Conservation (phyloP, 2,888 invertebrate species). For the Craniophora ligustri region DNA sequence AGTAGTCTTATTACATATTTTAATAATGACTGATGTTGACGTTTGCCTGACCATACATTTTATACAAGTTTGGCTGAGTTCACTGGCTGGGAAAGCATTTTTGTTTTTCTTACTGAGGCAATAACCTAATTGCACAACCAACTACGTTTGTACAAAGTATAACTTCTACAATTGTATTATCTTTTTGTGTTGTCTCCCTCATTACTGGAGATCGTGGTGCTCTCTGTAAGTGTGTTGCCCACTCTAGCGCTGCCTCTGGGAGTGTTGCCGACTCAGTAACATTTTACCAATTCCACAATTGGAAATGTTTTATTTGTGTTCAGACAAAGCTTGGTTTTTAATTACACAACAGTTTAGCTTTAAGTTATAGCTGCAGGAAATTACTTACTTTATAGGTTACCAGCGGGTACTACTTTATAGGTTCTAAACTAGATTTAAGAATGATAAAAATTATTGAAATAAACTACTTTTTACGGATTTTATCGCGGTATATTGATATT, state of each 20-base stretch:
- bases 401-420: too few relatives aligned
- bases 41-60: too few relatives aligned
- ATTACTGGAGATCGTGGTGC: constrained; percentile 4
- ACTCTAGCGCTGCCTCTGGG: not conserved
- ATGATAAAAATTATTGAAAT: too few relatives aligned
- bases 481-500: too few relatives aligned
- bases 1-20: too few relatives aligned
- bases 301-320: not conserved
- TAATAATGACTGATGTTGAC: too few relatives aligned
- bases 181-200: constrained; percentile 5
- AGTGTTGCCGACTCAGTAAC: constrained; percentile 2
- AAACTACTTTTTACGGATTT: too few relatives aligned
- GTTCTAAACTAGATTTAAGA: too few relatives aligned
- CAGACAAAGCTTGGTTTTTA: constrained; percentile 5
- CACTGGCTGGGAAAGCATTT: not conserved
- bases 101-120: not conserved
- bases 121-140: not conserved
- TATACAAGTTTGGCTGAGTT: too few relatives aligned
- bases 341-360: too few relatives aligned
- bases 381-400: not conserved
- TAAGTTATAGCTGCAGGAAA: too few relatives aligned
- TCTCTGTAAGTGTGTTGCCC: constrained; percentile 6
- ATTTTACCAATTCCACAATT: constrained; percentile 9
- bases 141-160: constrained; percentile 10
- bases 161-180: constrained; percentile 12